Base-by-base conservation (phyloP, 2,888 invertebrate genomes). In the Orchesellides sinensis region DNA sequence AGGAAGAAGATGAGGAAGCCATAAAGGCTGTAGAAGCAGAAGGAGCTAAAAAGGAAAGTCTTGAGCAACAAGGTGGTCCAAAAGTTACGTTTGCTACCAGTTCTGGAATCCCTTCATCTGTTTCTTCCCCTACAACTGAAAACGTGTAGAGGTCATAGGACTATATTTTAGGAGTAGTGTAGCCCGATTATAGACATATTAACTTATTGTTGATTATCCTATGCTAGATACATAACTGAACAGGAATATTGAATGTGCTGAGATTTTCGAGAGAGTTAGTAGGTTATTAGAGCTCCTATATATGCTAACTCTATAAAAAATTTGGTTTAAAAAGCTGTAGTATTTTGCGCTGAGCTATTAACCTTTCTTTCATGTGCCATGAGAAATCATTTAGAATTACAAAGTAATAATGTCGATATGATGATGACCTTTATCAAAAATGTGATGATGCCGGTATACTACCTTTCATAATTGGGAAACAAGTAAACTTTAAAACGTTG, bases 1-100 rank as follows among this genome's bases (percentile, higher is more conserved):
- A 82, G n/a, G 82, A 82, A 29, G 75, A 75, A 23, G 82, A 70
- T 47, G 70, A 75, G 19, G 82, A 75, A 17, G 65, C 69, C 12
- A 27, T 75, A n/a, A 47, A 52, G 68, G 81, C 68, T n/a, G 73
- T 74, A 49, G 73, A 81, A 27, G 79, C 32, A 3, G 79, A 72
- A 6, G 65, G 25, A 10, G 32, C 32, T 32, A 10, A 32, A 32
- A 32, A 10, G 10, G 40, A 40, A 40, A 2, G 8, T 17, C 14
- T 17, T 27, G 21, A 17, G 73, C 49, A 63, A 45, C 14, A 2
- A 23, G 32, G 54, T 32, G 65, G 47, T 21, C 45, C 52, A n/a
- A 74, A 70, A 21, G 82, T 75, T 1, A 82, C 66, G 3, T 81
- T 81, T 74, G 81, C 69, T 2, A 32, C 68, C 19, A 61, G 65